Conservation (phyloP, 2,888 invertebrate genomes). For the Dilophus febrilis region DNA sequence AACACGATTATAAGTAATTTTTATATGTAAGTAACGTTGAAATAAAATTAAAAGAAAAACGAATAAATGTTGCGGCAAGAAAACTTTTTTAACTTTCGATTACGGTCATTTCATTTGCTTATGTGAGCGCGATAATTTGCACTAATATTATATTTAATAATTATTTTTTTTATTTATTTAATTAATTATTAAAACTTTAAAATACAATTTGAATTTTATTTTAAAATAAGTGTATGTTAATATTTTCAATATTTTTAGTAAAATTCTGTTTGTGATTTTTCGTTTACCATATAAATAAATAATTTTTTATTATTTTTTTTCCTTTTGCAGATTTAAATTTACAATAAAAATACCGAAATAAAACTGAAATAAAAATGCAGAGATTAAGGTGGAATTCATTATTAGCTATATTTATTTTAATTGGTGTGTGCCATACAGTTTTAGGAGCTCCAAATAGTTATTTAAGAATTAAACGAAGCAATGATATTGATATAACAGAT, state of each 20-base stretch:
- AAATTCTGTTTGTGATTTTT: no score
- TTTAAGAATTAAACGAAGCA: background rate
- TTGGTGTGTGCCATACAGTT: background rate
- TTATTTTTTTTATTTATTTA: constrained; percentile 1
- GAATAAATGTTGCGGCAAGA: constrained; percentile 10
- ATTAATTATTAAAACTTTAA: constrained; percentile 2
- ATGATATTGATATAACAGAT: background rate
- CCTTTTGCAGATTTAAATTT: no score
- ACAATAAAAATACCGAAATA: background rate
- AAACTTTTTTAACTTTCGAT: constrained; percentile 22
- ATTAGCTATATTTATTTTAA: background rate
- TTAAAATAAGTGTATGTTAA: no score
- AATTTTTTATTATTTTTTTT: no score
- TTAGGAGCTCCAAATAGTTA: background rate
- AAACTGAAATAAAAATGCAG: background rate
- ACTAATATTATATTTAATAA: background rate
- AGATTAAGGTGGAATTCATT: background rate
- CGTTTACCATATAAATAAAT: no score
- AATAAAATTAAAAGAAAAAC: no score
- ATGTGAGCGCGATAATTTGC: constrained; percentile 30
- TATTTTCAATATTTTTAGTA: no score
- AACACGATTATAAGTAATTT: no score
- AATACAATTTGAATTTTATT: no score
- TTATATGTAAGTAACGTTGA: no score
- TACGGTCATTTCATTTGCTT: constrained; percentile 31